Evolutionary conservation across 2,113 vertebrate species (phyloP).

Genomic region (Labrus mixtus): DNA sequence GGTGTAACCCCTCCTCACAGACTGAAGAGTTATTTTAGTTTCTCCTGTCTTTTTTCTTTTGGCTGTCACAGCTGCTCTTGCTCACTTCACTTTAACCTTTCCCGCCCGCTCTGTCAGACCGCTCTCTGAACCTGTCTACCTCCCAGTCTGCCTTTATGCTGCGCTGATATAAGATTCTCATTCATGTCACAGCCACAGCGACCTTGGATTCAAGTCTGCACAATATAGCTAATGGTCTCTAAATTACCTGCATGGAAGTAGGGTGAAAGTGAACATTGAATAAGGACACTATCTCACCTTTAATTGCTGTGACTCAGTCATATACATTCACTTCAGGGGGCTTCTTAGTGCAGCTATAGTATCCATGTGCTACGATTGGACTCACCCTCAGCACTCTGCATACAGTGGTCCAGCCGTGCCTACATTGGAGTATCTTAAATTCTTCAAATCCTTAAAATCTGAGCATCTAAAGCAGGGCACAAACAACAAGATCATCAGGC

Average conservation of each 20-base stretch:
- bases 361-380: neutral
- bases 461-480: too few relatives aligned
- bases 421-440: too few relatives aligned
- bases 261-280: neutral
- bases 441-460: too few relatives aligned
- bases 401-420: too few relatives aligned
- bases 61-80: conserved; percentile 2
- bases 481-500: too few relatives aligned
- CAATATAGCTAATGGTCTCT: conserved; percentile 43
- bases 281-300: neutral
- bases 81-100: conserved; percentile 20
- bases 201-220: conserved; percentile 59
- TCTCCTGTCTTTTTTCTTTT: neutral
- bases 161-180: conserved; percentile 17
- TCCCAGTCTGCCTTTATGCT: neutral
- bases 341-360: neutral
- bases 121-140: neutral
- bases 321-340: neutral
- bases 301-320: conserved; percentile 3
- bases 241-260: conserved; percentile 46
- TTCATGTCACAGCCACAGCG: conserved; percentile 33
- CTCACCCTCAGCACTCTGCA: neutral
- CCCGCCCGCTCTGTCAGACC: neutral
- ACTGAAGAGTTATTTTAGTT: neutral
- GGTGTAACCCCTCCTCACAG: too few relatives aligned